Percentiles rank a stretch among this genome's conserved stretches.
These are phyloP conservation scores for Drosophila koepferae DNA, from an alignment of 2,888 invertebrate species.

Conservation along the genomic window DNA sequence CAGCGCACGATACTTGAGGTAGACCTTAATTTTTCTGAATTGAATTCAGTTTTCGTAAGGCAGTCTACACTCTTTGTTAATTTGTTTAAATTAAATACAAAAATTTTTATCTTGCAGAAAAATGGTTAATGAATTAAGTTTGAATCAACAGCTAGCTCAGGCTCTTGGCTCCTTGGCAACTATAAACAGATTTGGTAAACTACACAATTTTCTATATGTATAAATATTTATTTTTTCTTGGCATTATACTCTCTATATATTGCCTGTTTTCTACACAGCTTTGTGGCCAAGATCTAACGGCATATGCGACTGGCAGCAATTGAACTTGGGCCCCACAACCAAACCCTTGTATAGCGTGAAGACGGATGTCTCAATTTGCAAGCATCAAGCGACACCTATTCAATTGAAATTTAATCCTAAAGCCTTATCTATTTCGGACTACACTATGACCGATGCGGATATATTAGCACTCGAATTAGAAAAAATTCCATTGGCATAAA, in stretches of 20 bases:
- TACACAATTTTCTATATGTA: no score
- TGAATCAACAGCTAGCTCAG: constrained; percentile 22
- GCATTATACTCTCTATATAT: no score
- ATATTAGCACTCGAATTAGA: not conserved
- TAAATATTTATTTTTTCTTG: no score
- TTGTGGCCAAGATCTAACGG: not conserved
- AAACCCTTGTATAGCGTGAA: constrained; percentile 22
- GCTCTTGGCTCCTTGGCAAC: not conserved
- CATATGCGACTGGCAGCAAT: not conserved
- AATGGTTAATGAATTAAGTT: constrained; percentile 10
- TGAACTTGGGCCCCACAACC: not conserved
- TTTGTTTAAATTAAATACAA: not conserved
- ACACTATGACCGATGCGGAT: not conserved
- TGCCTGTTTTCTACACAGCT: not conserved
- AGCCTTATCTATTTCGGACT: not conserved
- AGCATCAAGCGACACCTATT: not conserved
- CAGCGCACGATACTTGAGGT: not conserved
- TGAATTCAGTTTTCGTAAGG: not conserved
- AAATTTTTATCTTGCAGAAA: not conserved
- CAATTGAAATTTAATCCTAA: not conserved
- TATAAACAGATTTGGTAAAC: constrained; percentile 14
- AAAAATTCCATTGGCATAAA: not conserved
- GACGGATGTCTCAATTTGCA: not conserved
- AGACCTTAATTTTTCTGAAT: not conserved
- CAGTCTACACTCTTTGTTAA: no score